These are phyloP conservation scores for Pristis pectinata DNA, from an alignment of 2,797 vertebrate species.

Conservation along the genomic window DNA sequence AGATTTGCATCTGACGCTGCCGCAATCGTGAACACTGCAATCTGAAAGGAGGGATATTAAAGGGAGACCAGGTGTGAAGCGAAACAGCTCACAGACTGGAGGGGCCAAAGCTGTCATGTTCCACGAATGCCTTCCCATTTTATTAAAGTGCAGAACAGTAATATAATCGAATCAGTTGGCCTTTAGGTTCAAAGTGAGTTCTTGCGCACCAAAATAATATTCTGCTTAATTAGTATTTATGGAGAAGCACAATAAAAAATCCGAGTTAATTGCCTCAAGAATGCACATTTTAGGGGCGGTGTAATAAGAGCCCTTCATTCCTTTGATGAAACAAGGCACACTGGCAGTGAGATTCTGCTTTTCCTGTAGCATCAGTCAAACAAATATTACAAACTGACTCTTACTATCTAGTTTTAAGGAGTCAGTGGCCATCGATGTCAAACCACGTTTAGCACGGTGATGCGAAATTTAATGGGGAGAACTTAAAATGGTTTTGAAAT, in stretches of 20 bases:
- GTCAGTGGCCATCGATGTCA: not conserved
- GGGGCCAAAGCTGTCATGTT: not conserved
- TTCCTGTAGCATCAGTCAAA: not conserved
- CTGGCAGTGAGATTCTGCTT: not conserved
- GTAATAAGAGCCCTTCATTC: not conserved
- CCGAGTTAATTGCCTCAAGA: not conserved
- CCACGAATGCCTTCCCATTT: not conserved
- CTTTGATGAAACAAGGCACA: not conserved
- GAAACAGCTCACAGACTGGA: not conserved
- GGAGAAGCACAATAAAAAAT: not conserved
- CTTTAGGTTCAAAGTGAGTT: not conserved
- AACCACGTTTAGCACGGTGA: not conserved
- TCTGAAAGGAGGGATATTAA: not conserved
- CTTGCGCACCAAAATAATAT: not conserved
- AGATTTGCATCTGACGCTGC: not conserved
- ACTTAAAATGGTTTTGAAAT: not conserved
- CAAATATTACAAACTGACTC: not conserved
- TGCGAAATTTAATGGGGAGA: not conserved
- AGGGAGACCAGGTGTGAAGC: not conserved
- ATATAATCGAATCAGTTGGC: not conserved
- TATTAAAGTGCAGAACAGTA: not conserved
- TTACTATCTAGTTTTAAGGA: not conserved
- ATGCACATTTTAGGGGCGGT: not conserved
- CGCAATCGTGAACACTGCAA: not conserved
- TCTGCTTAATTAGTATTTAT: not conserved